phyloP scores from a whole-genome alignment of 2,797 vertebrate genomes.

The Fringilla coelebs region DNA sequence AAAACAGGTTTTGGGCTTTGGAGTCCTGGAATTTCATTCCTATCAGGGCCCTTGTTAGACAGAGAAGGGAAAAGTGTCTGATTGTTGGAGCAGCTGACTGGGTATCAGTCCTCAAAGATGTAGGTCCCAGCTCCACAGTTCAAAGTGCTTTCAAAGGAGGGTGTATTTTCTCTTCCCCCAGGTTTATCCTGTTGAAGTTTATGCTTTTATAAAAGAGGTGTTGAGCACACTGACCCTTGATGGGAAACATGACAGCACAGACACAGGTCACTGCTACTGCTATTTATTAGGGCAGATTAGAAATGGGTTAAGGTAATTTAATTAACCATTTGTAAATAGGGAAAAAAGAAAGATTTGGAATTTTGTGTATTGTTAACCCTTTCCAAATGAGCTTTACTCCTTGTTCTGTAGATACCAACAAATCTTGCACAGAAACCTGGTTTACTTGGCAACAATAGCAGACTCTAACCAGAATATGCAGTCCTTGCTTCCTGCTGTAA shows the following conservation, averaged over 20 bases:
- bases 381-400: conserved; percentile 29
- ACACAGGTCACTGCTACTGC: not conserved
- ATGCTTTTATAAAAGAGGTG: not conserved
- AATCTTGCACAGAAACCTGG: conserved; percentile 96
- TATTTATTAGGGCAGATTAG: not conserved
- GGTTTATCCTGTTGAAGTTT: not conserved
- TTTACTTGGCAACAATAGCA: conserved; percentile 95
- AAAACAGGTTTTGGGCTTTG: not conserved
- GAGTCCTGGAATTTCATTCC: not conserved
- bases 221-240: not conserved
- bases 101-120: not conserved
- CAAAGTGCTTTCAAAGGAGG: not conserved
- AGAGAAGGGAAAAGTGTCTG: not conserved
- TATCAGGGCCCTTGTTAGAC: not conserved
- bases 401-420: conserved; percentile 89
- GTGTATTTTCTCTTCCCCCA: not conserved
- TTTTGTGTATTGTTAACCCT: not conserved
- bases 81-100: not conserved
- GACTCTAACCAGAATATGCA: conserved; percentile 99
- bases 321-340: not conserved
- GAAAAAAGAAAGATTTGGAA: not conserved
- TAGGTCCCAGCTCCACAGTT: not conserved
- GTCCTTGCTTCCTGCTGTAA: conserved; percentile 92
- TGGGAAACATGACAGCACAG: not conserved
- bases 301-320: not conserved